Conservation (phyloP, 2,797 vertebrate genomes). For the Megalops cyprinoides region DNA sequence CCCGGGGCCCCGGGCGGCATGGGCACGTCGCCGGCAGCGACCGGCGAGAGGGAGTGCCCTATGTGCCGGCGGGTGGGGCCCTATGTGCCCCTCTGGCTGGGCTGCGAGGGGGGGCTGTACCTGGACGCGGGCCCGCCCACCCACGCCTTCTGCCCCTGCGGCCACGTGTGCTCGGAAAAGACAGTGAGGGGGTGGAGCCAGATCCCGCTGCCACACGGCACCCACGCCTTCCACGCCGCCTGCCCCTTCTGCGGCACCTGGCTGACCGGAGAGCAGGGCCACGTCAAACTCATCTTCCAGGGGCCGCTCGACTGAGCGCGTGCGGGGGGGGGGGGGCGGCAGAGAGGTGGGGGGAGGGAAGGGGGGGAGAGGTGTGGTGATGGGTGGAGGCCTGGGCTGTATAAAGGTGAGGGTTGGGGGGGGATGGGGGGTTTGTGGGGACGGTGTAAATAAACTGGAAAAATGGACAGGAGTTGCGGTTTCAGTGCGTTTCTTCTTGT, state of each 20-base stretch:
- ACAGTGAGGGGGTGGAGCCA: constrained; percentile 95
- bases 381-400: neutral
- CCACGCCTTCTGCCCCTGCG: constrained; percentile 89
- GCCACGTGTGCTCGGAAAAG: constrained; percentile 95
- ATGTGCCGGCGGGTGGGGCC: constrained; percentile 92
- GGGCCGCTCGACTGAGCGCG: constrained; percentile 88
- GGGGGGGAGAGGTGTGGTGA: neutral
- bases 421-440: neutral
- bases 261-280: constrained; percentile 82
- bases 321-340: neutral
- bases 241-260: constrained; percentile 98
- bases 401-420: neutral
- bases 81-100: constrained; percentile 94
- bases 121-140: constrained; percentile 90
- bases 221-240: constrained; percentile 96
- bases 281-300: constrained; percentile 94
- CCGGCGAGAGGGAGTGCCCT: constrained; percentile 85
- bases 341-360: neutral
- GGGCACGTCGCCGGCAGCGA: constrained; percentile 37
- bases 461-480: neutral
- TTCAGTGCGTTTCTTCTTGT: neutral
- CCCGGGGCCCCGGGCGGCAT: constrained; percentile 50
- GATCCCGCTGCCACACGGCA: constrained; percentile 96
- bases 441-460: neutral
- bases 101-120: constrained; percentile 90